A percentile compares a stretch with the other conserved stretches of the same genome.
Evolutionary conservation across 2,113 vertebrate species (phyloP).

Genomic region (Lonchura striata): DNA sequence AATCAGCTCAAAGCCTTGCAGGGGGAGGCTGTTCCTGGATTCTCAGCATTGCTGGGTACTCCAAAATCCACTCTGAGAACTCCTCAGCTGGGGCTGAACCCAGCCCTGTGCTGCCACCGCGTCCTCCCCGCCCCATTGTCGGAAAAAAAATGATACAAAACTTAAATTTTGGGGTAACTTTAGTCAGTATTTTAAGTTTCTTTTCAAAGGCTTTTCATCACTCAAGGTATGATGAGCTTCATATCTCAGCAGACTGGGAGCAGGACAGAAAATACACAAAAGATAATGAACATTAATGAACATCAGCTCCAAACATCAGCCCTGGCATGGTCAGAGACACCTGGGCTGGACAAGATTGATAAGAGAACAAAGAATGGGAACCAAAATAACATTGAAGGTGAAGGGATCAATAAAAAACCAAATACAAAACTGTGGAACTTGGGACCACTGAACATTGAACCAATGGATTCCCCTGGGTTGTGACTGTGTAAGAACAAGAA

Average conservation of each 20-base stretch:
- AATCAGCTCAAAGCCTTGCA: background rate
- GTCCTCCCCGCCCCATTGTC: accelerated
- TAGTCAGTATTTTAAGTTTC: background rate
- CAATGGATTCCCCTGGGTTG: background rate
- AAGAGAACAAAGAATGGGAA: background rate
- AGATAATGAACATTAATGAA: accelerated
- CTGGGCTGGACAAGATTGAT: accelerated
- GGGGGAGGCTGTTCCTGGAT: background rate
- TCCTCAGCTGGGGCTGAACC: background rate
- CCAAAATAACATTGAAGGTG: accelerated
- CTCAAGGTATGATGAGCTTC: accelerated
- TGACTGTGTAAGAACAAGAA: accelerated
- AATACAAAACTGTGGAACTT: too few relatives aligned
- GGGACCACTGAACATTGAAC: background rate
- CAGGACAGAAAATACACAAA: background rate
- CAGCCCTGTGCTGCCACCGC: accelerated
- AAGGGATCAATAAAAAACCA: background rate
- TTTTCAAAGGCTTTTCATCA: background rate
- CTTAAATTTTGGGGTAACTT: background rate
- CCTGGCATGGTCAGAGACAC: background rate
- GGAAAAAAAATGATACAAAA: background rate
- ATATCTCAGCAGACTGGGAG: background rate
- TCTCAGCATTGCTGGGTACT: accelerated
- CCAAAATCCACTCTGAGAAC: accelerated
- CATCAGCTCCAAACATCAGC: background rate